Evolutionary conservation across 2,888 invertebrate species (phyloP).

Genomic region (Caenorhabditis japonica): DNA sequence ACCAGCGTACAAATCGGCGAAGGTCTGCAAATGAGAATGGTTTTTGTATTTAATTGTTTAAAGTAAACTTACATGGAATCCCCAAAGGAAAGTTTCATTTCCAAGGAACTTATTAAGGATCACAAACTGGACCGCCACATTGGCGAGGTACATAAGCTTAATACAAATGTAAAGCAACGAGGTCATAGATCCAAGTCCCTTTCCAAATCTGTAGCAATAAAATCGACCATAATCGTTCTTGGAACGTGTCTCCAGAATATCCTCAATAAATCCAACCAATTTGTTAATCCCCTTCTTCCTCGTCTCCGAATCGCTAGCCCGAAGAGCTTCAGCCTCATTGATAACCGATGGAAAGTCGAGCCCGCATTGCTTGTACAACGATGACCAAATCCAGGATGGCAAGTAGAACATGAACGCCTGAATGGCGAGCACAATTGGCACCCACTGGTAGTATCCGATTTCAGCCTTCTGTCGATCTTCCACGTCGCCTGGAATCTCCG

Average conservation of each 20-base stretch:
- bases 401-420: slow-evolving; percentile 77
- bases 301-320: slow-evolving; percentile 47
- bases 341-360: slow-evolving; percentile 63
- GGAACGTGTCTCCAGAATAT: slow-evolving; percentile 55
- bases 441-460: slow-evolving; percentile 77
- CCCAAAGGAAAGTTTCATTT: slow-evolving; percentile 75
- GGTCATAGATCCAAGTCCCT: slow-evolving; percentile 52
- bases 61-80: slow-evolving; percentile 70
- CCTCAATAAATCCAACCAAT: slow-evolving; percentile 70
- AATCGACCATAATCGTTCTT: slow-evolving; percentile 55
- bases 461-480: slow-evolving; percentile 71
- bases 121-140: slow-evolving; percentile 76
- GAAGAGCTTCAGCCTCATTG: slow-evolving; percentile 68
- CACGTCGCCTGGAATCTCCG: slow-evolving; percentile 72
- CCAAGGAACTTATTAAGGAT: slow-evolving; percentile 77
- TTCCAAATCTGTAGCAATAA: slow-evolving; percentile 55
- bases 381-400: slow-evolving; percentile 76
- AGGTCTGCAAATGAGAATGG: slow-evolving; percentile 57
- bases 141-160: slow-evolving; percentile 73
- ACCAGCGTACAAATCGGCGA: slow-evolving; percentile 74
- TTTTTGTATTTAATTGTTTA: neutral
- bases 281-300: slow-evolving; percentile 64
- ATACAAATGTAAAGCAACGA: slow-evolving; percentile 69
- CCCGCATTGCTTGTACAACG: slow-evolving; percentile 73
- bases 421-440: slow-evolving; percentile 74